Conservation (phyloP, 2,113 vertebrate species). For the Phaethornis superciliosus region DNA sequence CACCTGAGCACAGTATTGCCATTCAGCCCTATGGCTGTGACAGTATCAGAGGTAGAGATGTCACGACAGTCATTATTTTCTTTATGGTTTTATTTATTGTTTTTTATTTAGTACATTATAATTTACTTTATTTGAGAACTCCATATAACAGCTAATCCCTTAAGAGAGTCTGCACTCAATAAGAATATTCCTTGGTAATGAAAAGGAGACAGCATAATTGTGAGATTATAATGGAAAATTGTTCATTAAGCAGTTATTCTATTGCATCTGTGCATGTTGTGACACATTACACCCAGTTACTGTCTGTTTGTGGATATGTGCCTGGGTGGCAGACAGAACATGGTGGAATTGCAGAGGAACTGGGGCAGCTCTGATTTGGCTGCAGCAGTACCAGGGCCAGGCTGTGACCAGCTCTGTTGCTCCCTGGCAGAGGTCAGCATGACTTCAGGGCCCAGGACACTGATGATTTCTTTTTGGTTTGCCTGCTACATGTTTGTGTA, state of each 20-base stretch:
- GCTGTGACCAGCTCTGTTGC: neutral
- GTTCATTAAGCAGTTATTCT: neutral
- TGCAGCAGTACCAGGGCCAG: neutral
- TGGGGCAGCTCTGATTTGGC: neutral
- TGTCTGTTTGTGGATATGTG: accelerated
- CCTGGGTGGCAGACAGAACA: neutral
- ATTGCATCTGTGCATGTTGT: neutral
- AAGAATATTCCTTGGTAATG: neutral
- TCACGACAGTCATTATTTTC: accelerated
- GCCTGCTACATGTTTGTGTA: neutral
- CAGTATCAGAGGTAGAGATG: neutral
- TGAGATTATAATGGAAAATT: neutral
- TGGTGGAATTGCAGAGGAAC: neutral
- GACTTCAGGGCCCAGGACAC: neutral
- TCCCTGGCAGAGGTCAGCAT: neutral
- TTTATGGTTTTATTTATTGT: neutral
- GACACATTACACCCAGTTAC: neutral
- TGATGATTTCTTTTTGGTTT: neutral
- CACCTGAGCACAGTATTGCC: neutral
- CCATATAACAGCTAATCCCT: neutral
- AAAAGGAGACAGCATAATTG: neutral
- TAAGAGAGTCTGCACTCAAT: neutral
- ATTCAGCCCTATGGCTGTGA: neutral
- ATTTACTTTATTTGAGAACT: neutral
- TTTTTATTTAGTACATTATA: neutral